phyloP scores from a whole-genome alignment of 2,113 vertebrate genomes.

The Entosphenus tridentatus region DNA sequence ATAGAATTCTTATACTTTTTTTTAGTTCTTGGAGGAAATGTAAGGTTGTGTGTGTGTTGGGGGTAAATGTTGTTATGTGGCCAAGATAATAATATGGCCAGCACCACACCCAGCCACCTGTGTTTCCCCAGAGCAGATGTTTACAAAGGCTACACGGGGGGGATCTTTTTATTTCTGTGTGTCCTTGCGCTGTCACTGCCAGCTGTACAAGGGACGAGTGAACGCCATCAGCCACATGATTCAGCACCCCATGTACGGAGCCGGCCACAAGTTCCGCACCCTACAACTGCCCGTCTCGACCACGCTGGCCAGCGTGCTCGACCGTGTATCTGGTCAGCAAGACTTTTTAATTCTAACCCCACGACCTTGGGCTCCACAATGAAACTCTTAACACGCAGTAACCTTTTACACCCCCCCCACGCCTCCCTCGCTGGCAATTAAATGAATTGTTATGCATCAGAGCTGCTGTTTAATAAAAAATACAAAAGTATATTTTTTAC shows the following conservation, averaged over 20 bases:
- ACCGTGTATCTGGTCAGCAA: slow-evolving; percentile 74
- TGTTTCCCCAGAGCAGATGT: no score
- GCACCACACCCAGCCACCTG: no score
- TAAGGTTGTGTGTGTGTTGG: background rate
- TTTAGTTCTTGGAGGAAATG: background rate
- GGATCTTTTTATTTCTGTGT: no score
- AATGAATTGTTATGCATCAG: no score
- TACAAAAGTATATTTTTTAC: no score
- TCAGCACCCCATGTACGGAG: slow-evolving; percentile 95
- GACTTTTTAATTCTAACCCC: background rate
- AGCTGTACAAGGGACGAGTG: slow-evolving; percentile 96
- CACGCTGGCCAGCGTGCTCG: slow-evolving; percentile 77
- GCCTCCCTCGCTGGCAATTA: background rate
- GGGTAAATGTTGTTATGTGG: no score
- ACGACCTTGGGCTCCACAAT: background rate
- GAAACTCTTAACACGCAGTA: background rate
- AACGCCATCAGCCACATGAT: slow-evolving; percentile 96
- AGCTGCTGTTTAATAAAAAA: no score
- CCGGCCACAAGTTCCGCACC: slow-evolving; percentile 94
- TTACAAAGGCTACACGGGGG: no score
- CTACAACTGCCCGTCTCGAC: slow-evolving; percentile 91
- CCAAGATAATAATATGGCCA: no score
- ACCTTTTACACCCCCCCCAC: background rate
- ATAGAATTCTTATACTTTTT: background rate
- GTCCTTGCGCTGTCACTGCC: slow-evolving; percentile 7